Evolutionary conservation across 2,888 invertebrate genomes (phyloP), one percentile per base, ranked within the genome.

Genomic region (Metalampra italica): DNA sequence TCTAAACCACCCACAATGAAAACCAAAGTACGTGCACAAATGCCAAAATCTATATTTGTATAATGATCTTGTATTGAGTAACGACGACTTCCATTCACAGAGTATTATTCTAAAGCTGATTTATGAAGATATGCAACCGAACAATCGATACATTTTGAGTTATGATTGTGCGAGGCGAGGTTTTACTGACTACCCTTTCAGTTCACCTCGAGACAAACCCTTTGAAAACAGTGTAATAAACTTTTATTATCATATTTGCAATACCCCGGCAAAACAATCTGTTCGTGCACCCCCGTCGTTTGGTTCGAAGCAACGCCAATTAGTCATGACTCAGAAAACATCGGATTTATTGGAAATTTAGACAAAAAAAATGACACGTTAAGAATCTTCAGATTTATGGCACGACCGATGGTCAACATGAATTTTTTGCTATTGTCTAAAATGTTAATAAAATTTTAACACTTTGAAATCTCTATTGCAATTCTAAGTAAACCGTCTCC

Each of bases 171-270:
- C 66, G 62, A 57, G 71, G 59, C 66, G 68, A 71, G 70, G 70
- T 71, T 82, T 73, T 75, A 75, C 76, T 67, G 71, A 62, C 78
- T 82, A 86, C 86, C 88, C 88, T 86, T 88, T 85, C 71, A 78
- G 77, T 63, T 55, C 52, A 58, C 62, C 62, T 69, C 61, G 71
- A 77, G 73, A 80, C 81, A 79, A 88, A 84, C 88, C 89, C 88
- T 89, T 89, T 89, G 60, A 78, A 69, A 83, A 85, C 79, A 82
- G 86, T 85, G 86, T 85, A 85, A 82, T 87, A 88, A 87, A 86
- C 66, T 82, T 83, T 84, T 88, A 84, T 84, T 87, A 85, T 87
- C 79, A 88, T 88, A 85, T 89, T 87, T 86, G 89, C 88, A 76
- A 87, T 71, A 81, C 73, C 68, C 36, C 22, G 49, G 75, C 64